Conservation (phyloP, 2,797 vertebrate species). For the Lophotriccus pileatus region DNA sequence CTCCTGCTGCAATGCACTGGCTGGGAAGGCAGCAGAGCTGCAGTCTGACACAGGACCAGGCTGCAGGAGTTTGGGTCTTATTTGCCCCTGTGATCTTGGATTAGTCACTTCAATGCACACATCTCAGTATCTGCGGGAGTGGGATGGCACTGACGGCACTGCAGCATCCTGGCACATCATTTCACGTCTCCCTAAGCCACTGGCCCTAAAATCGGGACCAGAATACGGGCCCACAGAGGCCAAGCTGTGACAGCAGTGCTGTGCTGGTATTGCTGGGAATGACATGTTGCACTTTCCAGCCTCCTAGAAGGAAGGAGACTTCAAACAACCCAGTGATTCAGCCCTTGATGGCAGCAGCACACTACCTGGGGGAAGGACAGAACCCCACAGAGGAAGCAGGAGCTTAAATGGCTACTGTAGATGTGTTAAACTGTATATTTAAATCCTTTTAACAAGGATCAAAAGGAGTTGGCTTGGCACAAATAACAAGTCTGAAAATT, state of each 20-base stretch:
- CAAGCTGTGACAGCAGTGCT: background rate
- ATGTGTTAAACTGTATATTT: background rate
- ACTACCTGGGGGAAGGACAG: background rate
- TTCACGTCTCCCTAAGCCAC: background rate
- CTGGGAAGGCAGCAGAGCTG: background rate
- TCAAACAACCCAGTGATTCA: background rate
- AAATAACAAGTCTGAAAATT: background rate
- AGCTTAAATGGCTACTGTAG: background rate
- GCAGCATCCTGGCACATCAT: background rate
- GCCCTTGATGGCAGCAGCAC: background rate
- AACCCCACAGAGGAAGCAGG: background rate
- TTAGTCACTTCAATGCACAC: background rate
- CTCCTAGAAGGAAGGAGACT: background rate
- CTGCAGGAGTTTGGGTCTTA: background rate
- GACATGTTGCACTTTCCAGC: background rate
- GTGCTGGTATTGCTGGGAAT: background rate
- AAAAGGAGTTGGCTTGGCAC: background rate
- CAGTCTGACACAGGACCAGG: background rate
- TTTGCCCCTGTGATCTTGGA: background rate
- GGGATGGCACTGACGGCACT: fast-evolving
- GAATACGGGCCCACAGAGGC: fast-evolving
- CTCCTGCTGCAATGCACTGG: background rate
- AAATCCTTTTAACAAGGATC: background rate
- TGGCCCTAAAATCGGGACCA: background rate
- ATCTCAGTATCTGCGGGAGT: background rate